A percentile compares a stretch with the other conserved stretches of the same genome.
phyloP scores from a whole-genome alignment of 2,113 vertebrate genomes.

The Chinchilla lanigera region DNA sequence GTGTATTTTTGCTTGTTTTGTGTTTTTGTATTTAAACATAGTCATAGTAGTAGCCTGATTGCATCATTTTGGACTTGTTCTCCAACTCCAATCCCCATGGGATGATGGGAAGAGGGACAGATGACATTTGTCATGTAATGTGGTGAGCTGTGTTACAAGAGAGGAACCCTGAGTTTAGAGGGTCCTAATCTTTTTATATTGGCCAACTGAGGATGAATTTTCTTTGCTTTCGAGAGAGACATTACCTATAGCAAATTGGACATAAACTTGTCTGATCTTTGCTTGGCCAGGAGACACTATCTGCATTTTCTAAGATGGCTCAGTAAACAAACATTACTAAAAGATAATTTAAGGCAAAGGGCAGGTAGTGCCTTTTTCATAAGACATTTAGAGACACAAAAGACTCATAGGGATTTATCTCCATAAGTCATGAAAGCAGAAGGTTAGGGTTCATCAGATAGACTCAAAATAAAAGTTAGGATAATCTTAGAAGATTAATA shows the following conservation, averaged over 20 bases:
- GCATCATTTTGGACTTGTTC: neutral
- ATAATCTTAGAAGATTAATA: neutral
- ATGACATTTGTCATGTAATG: neutral
- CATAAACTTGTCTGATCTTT: neutral
- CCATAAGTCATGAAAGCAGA: neutral
- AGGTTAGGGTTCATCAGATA: neutral
- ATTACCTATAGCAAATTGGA: neutral
- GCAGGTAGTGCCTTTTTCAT: neutral
- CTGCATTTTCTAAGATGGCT: neutral
- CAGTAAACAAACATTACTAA: conserved; percentile 5
- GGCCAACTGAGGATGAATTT: neutral
- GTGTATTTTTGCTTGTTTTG: neutral
- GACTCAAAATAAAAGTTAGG: neutral
- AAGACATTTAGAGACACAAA: neutral
- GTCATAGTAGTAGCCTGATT: neutral
- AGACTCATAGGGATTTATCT: neutral
- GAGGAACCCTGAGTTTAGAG: neutral
- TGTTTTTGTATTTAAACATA: neutral
- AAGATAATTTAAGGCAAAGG: neutral
- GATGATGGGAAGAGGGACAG: neutral
- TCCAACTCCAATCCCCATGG: neutral
- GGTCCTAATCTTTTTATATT: neutral
- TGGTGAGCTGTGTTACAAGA: neutral
- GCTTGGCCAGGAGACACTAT: neutral
- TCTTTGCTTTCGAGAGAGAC: neutral